phyloP scores from a whole-genome alignment of 2,797 vertebrate species.

The Peromyscus melanophrys region DNA sequence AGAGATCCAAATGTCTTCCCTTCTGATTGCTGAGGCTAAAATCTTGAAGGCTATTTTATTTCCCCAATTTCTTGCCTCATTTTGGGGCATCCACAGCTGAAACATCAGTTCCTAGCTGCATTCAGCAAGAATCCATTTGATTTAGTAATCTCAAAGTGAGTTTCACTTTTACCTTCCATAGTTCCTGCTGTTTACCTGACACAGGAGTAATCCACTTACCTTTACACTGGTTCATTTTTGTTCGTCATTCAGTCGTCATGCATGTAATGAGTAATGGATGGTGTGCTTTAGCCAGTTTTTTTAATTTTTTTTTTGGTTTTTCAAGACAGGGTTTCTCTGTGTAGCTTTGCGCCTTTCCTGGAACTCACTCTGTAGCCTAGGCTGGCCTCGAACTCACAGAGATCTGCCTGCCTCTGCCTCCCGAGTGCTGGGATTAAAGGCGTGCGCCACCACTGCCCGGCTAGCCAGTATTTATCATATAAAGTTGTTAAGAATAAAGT shows the following conservation, averaged over 20 bases:
- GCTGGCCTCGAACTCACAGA: no score
- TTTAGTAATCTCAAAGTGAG: not conserved
- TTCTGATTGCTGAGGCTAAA: not conserved
- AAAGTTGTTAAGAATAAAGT: not conserved
- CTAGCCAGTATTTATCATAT: not conserved
- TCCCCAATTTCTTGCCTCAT: not conserved
- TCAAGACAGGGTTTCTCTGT: no score
- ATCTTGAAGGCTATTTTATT: not conserved
- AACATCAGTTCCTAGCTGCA: not conserved
- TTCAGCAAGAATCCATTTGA: not conserved
- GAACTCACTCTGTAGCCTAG: no score
- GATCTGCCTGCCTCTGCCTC: no score
- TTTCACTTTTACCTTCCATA: not conserved
- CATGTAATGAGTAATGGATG: not conserved
- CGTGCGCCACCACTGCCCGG: no score
- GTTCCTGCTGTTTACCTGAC: not conserved
- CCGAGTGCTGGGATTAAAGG: no score
- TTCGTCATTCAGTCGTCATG: slow-evolving; percentile 1
- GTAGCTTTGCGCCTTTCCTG: no score
- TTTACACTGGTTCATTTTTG: slow-evolving; percentile 2
- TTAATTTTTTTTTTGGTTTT: no score
- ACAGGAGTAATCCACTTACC: not conserved
- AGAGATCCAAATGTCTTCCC: not conserved
- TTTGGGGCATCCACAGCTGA: not conserved
- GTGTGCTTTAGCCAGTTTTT: not conserved